phyloP scores from a whole-genome alignment of 2,797 vertebrate genomes.

The Ceryle rudis region DNA sequence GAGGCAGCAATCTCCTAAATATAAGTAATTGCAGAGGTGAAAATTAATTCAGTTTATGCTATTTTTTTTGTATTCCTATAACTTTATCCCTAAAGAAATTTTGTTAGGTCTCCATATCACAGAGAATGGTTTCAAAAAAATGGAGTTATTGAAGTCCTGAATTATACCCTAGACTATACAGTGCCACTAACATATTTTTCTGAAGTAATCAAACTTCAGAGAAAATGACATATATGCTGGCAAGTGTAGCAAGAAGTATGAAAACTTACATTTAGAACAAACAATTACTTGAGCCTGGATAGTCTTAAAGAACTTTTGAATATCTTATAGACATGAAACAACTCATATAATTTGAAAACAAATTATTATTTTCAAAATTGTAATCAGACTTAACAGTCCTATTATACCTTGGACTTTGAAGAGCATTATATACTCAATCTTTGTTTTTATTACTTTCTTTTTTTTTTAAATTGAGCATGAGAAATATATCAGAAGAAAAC shows the following conservation, averaged over 20 bases:
- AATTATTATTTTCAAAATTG: neutral
- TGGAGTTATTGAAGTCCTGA: neutral
- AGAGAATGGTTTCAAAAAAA: too few relatives aligned
- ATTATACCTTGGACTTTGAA: neutral
- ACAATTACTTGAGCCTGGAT: neutral
- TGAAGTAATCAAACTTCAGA: neutral
- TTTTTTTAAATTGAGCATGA: neutral
- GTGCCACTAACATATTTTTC: neutral
- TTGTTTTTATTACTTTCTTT: neutral
- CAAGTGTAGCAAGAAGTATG: neutral
- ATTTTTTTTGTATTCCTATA: too few relatives aligned
- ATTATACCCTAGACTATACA: neutral
- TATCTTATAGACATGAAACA: neutral
- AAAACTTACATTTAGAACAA: neutral
- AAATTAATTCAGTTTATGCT: too few relatives aligned
- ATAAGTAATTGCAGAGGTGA: too few relatives aligned
- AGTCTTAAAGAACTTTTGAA: neutral
- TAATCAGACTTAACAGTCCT: neutral
- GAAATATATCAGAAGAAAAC: neutral
- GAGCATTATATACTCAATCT: neutral
- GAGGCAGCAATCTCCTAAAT: too few relatives aligned
- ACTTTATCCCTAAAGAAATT: neutral
- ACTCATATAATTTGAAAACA: neutral
- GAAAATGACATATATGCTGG: neutral
- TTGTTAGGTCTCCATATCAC: neutral